Percentiles rank a stretch among this genome's conserved stretches.
phyloP scores from a whole-genome alignment of 1,140 invertebrate genomes.

The Conopomorpha cramerella region DNA sequence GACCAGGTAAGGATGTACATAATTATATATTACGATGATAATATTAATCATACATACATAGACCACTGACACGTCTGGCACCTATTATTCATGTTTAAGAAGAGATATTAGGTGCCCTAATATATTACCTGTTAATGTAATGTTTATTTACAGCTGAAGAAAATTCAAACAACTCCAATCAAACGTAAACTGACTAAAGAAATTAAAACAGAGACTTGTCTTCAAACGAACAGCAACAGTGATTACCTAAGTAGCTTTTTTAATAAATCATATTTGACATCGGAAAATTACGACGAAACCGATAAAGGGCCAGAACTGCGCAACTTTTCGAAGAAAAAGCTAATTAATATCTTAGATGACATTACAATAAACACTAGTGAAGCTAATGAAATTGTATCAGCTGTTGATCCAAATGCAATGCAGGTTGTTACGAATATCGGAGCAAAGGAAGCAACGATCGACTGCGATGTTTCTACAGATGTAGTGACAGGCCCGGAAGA shows the following conservation, averaged over 20 bases:
- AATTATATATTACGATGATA: background rate
- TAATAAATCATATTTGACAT: background rate
- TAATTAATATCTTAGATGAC: conserved; percentile 39
- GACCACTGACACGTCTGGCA: background rate
- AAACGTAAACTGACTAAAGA: background rate
- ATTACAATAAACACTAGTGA: conserved; percentile 23
- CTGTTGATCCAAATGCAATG: conserved; percentile 14
- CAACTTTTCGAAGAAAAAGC: conserved; percentile 25
- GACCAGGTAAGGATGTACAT: conserved; percentile 20
- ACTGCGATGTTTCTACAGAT: background rate
- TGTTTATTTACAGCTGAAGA: background rate
- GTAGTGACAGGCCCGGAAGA: no score
- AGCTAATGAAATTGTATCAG: conserved; percentile 21
- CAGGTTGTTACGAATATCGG: conserved; percentile 9
- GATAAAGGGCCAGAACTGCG: background rate
- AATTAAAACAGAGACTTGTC: no score
- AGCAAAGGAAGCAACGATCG: background rate
- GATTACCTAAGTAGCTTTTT: background rate
- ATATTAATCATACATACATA: background rate
- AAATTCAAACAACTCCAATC: background rate
- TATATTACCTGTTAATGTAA: background rate
- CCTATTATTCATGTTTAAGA: no score
- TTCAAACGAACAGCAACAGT: no score
- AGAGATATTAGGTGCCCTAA: background rate
- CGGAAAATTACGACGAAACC: background rate